Base-by-base conservation (phyloP, 2,797 vertebrate genomes). In the Crenuchus spilurus region DNA sequence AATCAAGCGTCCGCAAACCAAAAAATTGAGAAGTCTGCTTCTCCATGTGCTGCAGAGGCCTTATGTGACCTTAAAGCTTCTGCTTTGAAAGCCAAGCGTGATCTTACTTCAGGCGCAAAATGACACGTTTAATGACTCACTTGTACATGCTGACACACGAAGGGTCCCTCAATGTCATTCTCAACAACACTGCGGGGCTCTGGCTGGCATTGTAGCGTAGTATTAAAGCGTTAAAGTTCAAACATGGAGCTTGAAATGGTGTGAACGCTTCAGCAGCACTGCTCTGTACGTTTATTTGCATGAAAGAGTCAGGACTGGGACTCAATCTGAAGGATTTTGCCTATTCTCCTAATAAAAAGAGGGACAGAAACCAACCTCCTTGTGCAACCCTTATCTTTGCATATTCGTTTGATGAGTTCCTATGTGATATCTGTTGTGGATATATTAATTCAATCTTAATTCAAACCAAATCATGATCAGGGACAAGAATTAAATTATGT, bases 121-220 rank as follows among this genome's bases (percentile, higher is more conserved):
- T 46, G 46, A 62, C 74, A 71, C 48, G 42, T 74, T 57, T 68
- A 62, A 62, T 80, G 75, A 70, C 54, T 70, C 66, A 24, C 30
- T n/a, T 66, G 26, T 20, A 33, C 42, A 67, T 33, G 44, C 60
- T 66, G 70, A 70, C 26, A 58, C 6, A n/a, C 28, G 28, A 51
- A 57, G 30, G 8, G 14, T 11, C 24, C 48, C 35, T 52, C 49
- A 42, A 28, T 44, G 51, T 55, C 33, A 52, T 57, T 30, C n/a
- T 24, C 55, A 33, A 37, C 55, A 48, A 14, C 69, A 18, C 42
- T 6, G 18, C 18, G 7, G 28, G 30, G 16, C 69, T n/a, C 37
- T 9, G 60, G 60, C 11, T 13, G 6, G 37, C 22, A 14, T 14
- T 28, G 31, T 3, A 30, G 26, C 14, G 51, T 1, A 54, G 10